phyloP scores from a whole-genome alignment of 2,888 invertebrate species.

The Lamellibrachia satsuma region DNA sequence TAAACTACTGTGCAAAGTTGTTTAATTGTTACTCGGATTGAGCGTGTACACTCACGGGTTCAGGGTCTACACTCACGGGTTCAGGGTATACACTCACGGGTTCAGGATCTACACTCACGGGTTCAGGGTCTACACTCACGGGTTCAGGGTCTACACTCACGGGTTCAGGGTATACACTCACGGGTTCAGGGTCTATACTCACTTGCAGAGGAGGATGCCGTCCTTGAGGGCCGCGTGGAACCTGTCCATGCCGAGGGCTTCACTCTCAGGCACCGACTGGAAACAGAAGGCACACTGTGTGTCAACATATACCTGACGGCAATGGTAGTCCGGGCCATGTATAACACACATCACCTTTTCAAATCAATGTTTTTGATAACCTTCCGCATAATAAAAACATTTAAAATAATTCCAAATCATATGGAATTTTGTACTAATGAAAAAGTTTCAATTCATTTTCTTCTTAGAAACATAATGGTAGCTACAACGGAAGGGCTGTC shows the following conservation, averaged over 20 bases:
- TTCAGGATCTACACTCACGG: too few species aligned
- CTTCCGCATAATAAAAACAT: too few species aligned
- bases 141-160: too few species aligned
- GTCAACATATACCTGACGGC: not conserved
- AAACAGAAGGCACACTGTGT: not conserved
- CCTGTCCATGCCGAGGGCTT: slow-evolving; percentile 63
- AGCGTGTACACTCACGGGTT: not conserved
- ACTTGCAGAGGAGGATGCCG: slow-evolving; percentile 85
- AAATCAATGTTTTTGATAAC: too few species aligned
- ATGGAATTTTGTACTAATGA: too few species aligned
- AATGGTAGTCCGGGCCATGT: too few species aligned
- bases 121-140: too few species aligned
- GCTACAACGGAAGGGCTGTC: not conserved
- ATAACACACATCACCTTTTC: too few species aligned
- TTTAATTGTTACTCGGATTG: too few species aligned
- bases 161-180: too few species aligned
- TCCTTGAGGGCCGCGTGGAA: slow-evolving; percentile 89
- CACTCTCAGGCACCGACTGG: slow-evolving; percentile 30
- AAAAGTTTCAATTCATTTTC: not conserved
- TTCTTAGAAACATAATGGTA: not conserved
- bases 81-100: too few species aligned
- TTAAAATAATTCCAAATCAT: too few species aligned
- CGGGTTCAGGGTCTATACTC: slow-evolving; percentile 29
- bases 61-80: not conserved
- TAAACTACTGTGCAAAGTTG: not conserved